A percentile compares a stretch with the other conserved stretches of the same genome.
phyloP scores from a whole-genome alignment of 2,113 vertebrate genomes.

The Colaptes auratus region DNA sequence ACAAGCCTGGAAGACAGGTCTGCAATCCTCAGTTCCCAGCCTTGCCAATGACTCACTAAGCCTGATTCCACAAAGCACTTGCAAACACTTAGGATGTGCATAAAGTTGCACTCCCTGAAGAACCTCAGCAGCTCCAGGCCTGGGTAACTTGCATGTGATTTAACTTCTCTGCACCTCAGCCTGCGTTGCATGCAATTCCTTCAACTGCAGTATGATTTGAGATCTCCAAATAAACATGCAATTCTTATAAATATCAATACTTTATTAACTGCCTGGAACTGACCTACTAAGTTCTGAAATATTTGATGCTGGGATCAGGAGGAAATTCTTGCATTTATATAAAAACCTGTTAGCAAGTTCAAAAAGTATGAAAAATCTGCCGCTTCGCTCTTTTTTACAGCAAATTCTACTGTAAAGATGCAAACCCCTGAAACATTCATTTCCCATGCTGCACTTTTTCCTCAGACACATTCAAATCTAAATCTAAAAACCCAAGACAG shows the following conservation, averaged over 20 bases:
- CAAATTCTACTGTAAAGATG: not conserved
- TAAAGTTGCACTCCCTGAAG: conserved; percentile 18
- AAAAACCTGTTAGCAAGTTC: conserved; percentile 40
- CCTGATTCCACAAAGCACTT: not conserved
- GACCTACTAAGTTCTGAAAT: conserved; percentile 38
- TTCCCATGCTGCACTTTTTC: not conserved
- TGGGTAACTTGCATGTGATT: conserved; percentile 1
- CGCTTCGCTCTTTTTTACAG: not conserved
- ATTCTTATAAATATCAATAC: conserved; percentile 62
- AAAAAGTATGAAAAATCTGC: conserved; percentile 29
- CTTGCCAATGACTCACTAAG: not conserved
- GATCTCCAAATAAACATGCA: conserved; percentile 56
- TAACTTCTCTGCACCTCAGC: conserved; percentile 19
- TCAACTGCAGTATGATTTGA: conserved; percentile 42
- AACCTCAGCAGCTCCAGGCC: not conserved
- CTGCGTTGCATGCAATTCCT: conserved; percentile 11
- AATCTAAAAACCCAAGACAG: not conserved
- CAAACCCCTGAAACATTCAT: conserved; percentile 5
- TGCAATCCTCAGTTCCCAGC: not conserved
- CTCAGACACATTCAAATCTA: not conserved
- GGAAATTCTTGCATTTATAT: conserved; percentile 40
- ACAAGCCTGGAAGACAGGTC: not conserved
- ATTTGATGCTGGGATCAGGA: conserved; percentile 1
- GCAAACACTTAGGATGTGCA: not conserved
- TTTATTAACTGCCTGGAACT: conserved; percentile 62